Percentiles rank a stretch among this genome's conserved stretches.
phyloP scores from a whole-genome alignment of 2,888 invertebrate species.

The Leptopilina syphax region DNA sequence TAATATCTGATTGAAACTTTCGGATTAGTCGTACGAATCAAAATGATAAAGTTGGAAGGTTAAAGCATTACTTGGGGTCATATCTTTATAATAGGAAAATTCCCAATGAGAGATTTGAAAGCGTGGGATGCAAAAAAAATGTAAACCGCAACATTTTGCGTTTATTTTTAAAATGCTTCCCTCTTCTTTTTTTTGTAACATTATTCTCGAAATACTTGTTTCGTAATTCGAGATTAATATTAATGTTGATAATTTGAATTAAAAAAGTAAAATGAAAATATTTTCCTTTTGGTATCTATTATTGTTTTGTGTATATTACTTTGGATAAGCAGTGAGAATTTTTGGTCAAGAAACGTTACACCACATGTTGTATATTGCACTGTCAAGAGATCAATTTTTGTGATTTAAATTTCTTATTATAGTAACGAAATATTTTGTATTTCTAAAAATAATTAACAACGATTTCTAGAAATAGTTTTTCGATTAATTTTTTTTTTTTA shows the following conservation, averaged over 20 bases:
- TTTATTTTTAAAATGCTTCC: conserved; percentile 1
- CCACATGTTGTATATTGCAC: background rate
- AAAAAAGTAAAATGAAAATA: background rate
- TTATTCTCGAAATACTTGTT: background rate
- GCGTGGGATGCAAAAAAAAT: background rate
- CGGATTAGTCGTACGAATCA: background rate
- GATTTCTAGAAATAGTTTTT: too few relatives aligned
- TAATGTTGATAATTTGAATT: background rate
- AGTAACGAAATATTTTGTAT: too few relatives aligned
- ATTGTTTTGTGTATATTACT: background rate
- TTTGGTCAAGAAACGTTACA: background rate
- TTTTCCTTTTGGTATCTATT: background rate
- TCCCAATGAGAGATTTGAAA: background rate
- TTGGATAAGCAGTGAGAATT: background rate
- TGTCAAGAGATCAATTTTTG: too few relatives aligned
- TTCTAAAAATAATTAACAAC: too few relatives aligned
- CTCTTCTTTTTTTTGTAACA: background rate
- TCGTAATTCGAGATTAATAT: conserved; percentile 5
- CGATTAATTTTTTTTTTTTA: background rate
- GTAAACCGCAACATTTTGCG: background rate
- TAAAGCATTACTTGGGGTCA: conserved; percentile 5
- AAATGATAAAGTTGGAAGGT: background rate
- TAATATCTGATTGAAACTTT: conserved; percentile 1
- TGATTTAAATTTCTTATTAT: too few relatives aligned
- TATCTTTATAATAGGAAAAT: conserved; percentile 19